Base-by-base conservation (phyloP, 2,888 invertebrate species). In the Agonopterix subpropinquella region DNA sequence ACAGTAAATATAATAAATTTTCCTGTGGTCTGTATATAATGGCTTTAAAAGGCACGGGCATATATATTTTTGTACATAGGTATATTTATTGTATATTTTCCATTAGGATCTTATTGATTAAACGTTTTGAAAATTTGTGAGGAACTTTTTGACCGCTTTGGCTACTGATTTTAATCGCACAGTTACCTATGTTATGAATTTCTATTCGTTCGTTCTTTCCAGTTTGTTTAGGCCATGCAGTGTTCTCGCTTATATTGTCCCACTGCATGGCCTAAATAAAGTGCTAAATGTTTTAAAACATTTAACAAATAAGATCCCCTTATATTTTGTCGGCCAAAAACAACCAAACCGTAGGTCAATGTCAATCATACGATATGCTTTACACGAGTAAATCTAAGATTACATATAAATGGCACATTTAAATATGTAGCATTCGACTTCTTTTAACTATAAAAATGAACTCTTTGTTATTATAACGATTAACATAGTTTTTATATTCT, bases 401-500 rank as follows among this genome's bases (percentile, higher is more conserved):
- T 61, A 66, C 58, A 62, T 58, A 53, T 62, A 67, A 64, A 72
- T 70, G 71, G 71, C 70, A 71, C 70, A 68, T 61, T 61, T 57
- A 67, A 59, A 60, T 65, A 70, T 71, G 62, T 70, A 69, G 63
- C 66, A 61, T 63, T 62, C 58, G 54, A 59, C 49, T 56, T 53
- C 43, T 52, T 47, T 51, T 52, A 43, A 48, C 56, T 58, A 55
- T 55, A 53, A 59, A 54, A 62, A 57, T 53, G 55, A 58, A 61
- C 51, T 52, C 18, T 28, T 28, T 37, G 44, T 42, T 43, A 36
- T 36, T 44, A 45, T 44, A 11, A 28, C 28, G 11, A 49, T 45
- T 53, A 47, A 50, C 39, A 47, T 47, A 49, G 54, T 60, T 68
- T 67, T 65, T 53, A 70, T 76, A 77, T 77, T 80, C 73, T 83